Evolutionary conservation across 2,113 vertebrate species (phyloP).

Genomic region (Apus apus): DNA sequence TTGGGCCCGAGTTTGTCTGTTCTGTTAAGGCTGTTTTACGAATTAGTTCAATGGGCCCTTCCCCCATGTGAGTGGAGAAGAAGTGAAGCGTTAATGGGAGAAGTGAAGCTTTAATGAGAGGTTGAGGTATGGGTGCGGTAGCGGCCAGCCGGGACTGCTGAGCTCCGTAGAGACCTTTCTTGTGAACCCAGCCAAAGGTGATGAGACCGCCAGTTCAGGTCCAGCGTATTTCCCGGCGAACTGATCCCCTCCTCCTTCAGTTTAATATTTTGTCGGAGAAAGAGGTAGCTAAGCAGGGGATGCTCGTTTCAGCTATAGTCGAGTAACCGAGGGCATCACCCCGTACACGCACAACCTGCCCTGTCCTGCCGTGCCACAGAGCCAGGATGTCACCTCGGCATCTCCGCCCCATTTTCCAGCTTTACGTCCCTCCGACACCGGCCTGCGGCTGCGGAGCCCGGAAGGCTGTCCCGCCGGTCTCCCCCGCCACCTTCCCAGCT

Average conservation of each 20-base stretch:
- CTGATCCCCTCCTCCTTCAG: neutral
- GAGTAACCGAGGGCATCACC: neutral
- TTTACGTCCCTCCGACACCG: neutral
- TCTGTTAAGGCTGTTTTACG: neutral
- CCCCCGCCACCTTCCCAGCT: neutral
- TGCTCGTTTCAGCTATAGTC: neutral
- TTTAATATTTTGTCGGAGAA: neutral
- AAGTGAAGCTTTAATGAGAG: neutral
- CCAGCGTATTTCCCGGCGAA: neutral
- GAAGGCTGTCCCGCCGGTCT: no score
- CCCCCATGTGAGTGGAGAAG: neutral
- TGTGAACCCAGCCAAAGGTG: neutral
- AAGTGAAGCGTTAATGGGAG: no score
- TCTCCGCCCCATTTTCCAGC: fast-evolving
- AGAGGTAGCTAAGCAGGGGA: fast-evolving
- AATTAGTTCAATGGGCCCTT: neutral
- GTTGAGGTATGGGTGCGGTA: neutral
- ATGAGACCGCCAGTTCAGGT: neutral
- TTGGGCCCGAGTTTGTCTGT: neutral
- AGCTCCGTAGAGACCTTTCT: neutral
- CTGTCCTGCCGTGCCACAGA: neutral
- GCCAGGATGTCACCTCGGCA: neutral
- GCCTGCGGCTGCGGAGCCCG: neutral
- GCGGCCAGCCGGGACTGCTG: neutral
- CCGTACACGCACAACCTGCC: fast-evolving